These are phyloP conservation scores for Nephrotoma flavescens DNA, from an alignment of 2,888 invertebrate genomes.

Conservation along the genomic window DNA sequence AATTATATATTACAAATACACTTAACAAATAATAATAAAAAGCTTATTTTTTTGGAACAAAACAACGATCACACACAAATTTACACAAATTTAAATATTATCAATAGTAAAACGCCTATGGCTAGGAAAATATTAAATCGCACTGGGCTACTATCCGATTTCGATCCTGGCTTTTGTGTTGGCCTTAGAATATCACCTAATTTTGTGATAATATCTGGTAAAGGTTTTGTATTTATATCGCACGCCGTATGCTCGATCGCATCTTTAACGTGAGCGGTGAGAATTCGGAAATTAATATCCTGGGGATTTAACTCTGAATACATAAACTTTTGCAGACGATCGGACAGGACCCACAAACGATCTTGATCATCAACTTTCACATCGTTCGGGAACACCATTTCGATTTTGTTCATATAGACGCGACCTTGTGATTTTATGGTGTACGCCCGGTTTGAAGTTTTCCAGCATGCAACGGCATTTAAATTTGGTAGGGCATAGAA, in stretches of 20 bases:
- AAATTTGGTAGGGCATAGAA: constrained; percentile 61
- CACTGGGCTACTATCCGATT: not conserved
- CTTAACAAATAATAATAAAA: not conserved
- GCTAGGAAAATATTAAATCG: not conserved
- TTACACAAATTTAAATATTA: not conserved
- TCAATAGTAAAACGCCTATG: not conserved
- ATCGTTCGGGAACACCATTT: constrained; percentile 64
- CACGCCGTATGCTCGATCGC: constrained; percentile 60
- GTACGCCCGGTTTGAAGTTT: constrained; percentile 50
- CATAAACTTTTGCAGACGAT: constrained; percentile 56
- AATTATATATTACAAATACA: not conserved
- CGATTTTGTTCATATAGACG: constrained; percentile 52
- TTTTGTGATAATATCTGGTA: constrained; percentile 40
- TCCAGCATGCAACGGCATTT: constrained; percentile 68
- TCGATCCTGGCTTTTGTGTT: not conserved
- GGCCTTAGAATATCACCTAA: constrained; percentile 38
- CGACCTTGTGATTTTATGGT: constrained; percentile 54
- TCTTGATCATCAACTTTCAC: constrained; percentile 58
- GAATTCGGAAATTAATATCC: constrained; percentile 55
- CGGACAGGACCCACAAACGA: constrained; percentile 59
- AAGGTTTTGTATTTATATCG: constrained; percentile 40
- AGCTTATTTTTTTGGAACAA: not conserved
- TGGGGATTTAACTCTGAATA: constrained; percentile 43
- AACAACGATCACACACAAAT: not conserved
- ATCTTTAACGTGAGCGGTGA: constrained; percentile 50